Evolutionary conservation across 2,113 vertebrate genomes (phyloP).

Genomic region (Serinus canaria): DNA sequence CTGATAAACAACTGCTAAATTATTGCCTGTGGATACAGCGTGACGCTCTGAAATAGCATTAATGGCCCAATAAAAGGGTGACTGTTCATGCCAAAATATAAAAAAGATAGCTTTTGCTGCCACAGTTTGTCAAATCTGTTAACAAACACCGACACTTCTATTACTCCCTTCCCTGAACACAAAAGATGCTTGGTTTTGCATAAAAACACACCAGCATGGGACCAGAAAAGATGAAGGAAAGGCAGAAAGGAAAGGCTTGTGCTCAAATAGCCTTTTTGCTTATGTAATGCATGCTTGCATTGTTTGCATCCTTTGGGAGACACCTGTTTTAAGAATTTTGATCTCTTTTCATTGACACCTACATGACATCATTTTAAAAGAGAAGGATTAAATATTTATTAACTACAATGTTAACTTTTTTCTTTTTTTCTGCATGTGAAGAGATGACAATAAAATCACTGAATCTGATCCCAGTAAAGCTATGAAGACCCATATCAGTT

Average conservation of each 20-base stretch:
- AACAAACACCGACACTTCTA: slow-evolving; percentile 51
- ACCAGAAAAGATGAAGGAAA: not conserved
- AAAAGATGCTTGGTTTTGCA: slow-evolving; percentile 26
- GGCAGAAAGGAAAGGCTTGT: not conserved
- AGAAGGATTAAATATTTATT: not conserved
- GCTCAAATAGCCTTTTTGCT: fast-evolving
- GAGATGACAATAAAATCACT: not conserved
- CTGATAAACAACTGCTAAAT: slow-evolving; percentile 73
- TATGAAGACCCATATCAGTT: not conserved
- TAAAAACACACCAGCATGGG: not conserved
- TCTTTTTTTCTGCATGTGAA: fast-evolving
- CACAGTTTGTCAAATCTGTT: slow-evolving; percentile 64
- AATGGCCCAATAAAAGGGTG: slow-evolving; percentile 64
- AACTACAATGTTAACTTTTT: not conserved
- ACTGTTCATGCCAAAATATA: slow-evolving; percentile 64
- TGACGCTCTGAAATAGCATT: slow-evolving; percentile 63
- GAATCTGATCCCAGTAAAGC: not conserved
- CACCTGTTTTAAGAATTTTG: not conserved
- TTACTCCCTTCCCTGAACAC: slow-evolving; percentile 22
- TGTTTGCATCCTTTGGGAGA: not conserved
- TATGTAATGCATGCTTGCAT: not conserved
- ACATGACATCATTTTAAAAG: fast-evolving
- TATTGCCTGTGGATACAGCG: slow-evolving; percentile 50
- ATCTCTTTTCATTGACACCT: not conserved
- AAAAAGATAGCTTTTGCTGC: slow-evolving; percentile 54